Evolutionary conservation across 1,140 invertebrate species (phyloP), one percentile per base, ranked within the genome.

Genomic region (Amyelois transitella): DNA sequence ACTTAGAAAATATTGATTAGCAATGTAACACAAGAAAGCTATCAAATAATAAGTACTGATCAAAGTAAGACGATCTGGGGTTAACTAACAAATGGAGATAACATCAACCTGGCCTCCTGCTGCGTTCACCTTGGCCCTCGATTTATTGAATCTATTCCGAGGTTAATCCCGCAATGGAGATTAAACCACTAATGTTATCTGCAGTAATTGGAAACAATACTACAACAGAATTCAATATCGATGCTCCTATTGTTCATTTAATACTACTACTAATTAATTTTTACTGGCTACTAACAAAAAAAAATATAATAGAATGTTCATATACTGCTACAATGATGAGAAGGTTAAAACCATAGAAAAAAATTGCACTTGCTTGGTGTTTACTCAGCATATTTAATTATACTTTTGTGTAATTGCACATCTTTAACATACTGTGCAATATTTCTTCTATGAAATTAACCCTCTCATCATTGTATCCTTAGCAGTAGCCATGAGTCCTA

Each of bases 21-120:
- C 2, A 10, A 32, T 4, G 10, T 6, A 4, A 6, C 8, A 32
- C 10, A 14, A 14, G 32, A 14, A 38, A 6, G 6, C 32, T 5
- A 38, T 14, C 32, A 1, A n/a, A 38, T 14, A 1, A 2, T 14
- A 1, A 5, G 3, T 3, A 38, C 32, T 14, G 32, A 14, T 38
- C 8, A 22, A 48, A 17, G 12, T 22, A n/a, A 8, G 20, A 17
- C 18, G 43, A 44, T 44, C 19, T 21, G 6, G 6, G 14, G 45
- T 22, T 48, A 48, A 48, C 18, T 48, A 48, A 48, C 45, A 21
- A 48, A 48, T 48, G 45, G 45, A 12, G 20, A 48, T 48, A 21
- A 48, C n/a, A 12, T 48, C n/a, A n/a, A n/a, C n/a, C 45, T 17
- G 19, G 6, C n/a, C 5, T 48, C 45, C 43, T 18, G 18, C 18